Evolutionary conservation across 30 jellyfish, hydroid and myxozoan species (phyloP).

Genomic region (Rhopilema esculentum): DNA sequence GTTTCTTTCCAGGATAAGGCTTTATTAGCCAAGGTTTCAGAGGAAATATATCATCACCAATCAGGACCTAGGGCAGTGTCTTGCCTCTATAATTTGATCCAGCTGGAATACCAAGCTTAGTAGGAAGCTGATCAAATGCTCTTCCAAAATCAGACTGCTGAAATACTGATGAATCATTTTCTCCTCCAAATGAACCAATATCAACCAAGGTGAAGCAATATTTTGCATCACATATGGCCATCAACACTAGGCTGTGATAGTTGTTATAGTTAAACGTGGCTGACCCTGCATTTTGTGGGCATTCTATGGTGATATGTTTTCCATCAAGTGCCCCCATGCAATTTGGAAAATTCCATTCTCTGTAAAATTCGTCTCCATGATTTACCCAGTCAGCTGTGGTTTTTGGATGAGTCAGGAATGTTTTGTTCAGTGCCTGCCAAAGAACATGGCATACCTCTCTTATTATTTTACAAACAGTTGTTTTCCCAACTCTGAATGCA

Average conservation of each 20-base stretch:
- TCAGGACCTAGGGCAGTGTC: slow-evolving; percentile 52
- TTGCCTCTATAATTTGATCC: background rate
- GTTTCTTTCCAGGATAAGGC: slow-evolving; percentile 63
- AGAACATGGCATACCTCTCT: slow-evolving; percentile 34
- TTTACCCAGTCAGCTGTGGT: slow-evolving; percentile 52
- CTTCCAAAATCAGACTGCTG: slow-evolving; percentile 18
- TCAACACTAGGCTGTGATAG: slow-evolving; percentile 40
- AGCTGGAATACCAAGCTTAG: slow-evolving; percentile 14
- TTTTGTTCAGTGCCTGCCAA: slow-evolving; percentile 30
- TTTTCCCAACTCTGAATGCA: slow-evolving; percentile 32
- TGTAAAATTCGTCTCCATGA: slow-evolving; percentile 18
- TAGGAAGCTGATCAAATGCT: slow-evolving; percentile 14
- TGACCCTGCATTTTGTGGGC: slow-evolving; percentile 50
- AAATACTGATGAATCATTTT: slow-evolving; percentile 30
- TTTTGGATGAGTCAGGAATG: slow-evolving; percentile 33
- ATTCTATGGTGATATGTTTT: slow-evolving; percentile 44
- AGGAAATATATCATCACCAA: slow-evolving; percentile 71
- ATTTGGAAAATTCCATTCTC: slow-evolving; percentile 42
- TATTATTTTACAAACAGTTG: slow-evolving; percentile 38
- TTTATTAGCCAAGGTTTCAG: slow-evolving; percentile 69
- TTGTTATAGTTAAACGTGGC: slow-evolving; percentile 42
- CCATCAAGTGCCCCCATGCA: slow-evolving; percentile 65
- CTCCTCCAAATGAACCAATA: slow-evolving; percentile 49
- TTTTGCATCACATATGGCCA: slow-evolving; percentile 60
- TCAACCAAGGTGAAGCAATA: slow-evolving; percentile 42